phyloP scores from a whole-genome alignment of 2,113 vertebrate genomes.

The Crotalus helleri region DNA sequence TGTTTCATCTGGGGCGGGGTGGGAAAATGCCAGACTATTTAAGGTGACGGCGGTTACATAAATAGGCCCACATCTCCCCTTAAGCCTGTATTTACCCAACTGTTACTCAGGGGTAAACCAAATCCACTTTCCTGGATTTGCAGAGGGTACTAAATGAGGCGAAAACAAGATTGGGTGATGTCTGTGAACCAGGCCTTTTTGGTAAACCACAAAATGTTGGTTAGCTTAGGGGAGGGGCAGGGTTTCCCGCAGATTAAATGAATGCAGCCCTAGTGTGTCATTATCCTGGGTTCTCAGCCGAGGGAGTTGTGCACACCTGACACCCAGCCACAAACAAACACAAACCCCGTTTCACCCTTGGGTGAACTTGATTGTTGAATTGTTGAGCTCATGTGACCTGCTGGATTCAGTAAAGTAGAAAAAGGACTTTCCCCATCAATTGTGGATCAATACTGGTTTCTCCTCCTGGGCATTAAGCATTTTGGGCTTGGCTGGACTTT shows the following conservation, averaged over 20 bases:
- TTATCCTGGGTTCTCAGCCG: not conserved
- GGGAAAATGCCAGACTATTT: not conserved
- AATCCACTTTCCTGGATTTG: not conserved
- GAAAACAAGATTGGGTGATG: not conserved
- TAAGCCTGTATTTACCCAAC: not conserved
- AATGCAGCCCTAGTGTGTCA: not conserved
- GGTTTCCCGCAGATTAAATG: not conserved
- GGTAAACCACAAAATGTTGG: not conserved
- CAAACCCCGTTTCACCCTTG: not conserved
- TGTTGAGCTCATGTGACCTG: not conserved
- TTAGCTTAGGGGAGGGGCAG: not conserved
- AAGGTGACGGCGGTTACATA: not conserved
- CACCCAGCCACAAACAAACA: not conserved
- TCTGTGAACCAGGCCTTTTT: not conserved
- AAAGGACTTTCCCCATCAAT: not conserved
- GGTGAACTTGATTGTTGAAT: not conserved
- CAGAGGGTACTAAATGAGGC: not conserved
- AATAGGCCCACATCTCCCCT: not conserved
- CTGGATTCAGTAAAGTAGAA: not conserved
- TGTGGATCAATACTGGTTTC: not conserved
- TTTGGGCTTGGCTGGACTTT: not conserved
- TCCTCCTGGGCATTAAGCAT: not conserved
- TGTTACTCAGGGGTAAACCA: not conserved
- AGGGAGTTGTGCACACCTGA: not conserved
- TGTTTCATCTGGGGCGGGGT: not conserved